Base-by-base conservation (phyloP, 1,140 invertebrate genomes). In the Tetramorium alpestre region DNA sequence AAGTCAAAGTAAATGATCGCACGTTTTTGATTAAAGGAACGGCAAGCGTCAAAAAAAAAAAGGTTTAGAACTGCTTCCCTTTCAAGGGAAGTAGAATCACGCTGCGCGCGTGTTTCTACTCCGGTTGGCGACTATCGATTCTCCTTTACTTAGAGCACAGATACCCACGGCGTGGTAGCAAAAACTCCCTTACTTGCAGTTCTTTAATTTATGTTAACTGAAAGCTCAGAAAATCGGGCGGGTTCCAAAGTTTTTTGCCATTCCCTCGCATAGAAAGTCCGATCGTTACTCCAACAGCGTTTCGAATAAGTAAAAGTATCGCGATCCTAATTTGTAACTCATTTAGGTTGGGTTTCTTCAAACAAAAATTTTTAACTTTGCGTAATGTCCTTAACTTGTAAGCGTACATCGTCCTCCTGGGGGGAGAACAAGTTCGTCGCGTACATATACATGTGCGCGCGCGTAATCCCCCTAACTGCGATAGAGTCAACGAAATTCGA, bases 181-280 rank as follows among this genome's bases (percentile, higher is more conserved):
- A 85, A 85, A 84, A 84, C 69, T 75, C 80, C 28, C 41, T 84
- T 84, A 75, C 80, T 84, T 73, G 80, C 80, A 75, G 69, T 73
- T 84, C 80, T 84, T 84, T 84, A 84, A 84, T 84, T 84, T 84
- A 84, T 84, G 80, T 84, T 84, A 84, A 84, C 80, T 75, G 80
- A 84, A 84, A 84, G 80, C 80, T 60, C 80, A 47, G 80, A 62
- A 73, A 84, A 84, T 84, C 80, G 80, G 51, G 13, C 25, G 54
- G 67, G 25, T 54, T 60, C 51, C 80, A 28, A 84, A 84, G 80
- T 84, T 84, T 67, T 47, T 84, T 84, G 69, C 69, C 49, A 38
- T 41, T 38, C 28, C 28, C 49, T 13, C 77, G 80, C 80, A 58
- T 60, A 28, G 80, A 82, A 82, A 82, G 69, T 75, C 80, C 80